Percentiles rank a stretch among this genome's conserved stretches.
phyloP scores from a whole-genome alignment of 2,113 vertebrate genomes.

The Platysteira castanea region DNA sequence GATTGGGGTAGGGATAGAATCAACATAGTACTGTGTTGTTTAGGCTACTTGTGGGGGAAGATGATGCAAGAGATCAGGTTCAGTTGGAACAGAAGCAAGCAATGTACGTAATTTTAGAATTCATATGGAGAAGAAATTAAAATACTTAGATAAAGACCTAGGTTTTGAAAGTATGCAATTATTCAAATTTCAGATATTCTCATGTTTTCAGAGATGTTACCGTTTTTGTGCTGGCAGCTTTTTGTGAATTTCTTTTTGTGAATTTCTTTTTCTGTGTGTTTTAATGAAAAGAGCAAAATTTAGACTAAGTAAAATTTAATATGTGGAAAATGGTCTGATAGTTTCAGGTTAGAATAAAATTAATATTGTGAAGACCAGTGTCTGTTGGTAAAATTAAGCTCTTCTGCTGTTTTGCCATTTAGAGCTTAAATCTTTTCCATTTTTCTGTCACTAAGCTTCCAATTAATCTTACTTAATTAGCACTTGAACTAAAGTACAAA shows the following conservation, averaged over 20 bases:
- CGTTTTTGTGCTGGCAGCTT: not conserved
- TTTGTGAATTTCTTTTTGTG: not conserved
- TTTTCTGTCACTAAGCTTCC: slow-evolving; percentile 1
- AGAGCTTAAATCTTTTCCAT: not conserved
- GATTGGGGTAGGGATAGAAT: not conserved
- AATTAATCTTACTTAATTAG: slow-evolving; percentile 39
- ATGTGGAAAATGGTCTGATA: not conserved
- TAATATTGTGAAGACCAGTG: not conserved
- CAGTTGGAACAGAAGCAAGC: not conserved
- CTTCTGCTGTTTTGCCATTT: not conserved
- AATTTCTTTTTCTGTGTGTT: not conserved
- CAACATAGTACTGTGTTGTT: not conserved
- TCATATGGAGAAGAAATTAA: not conserved
- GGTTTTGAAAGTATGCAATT: not conserved
- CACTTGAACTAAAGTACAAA: not conserved
- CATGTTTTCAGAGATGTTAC: not conserved
- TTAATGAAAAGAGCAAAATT: not conserved
- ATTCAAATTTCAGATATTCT: not conserved
- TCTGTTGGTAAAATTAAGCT: not conserved
- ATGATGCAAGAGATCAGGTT: not conserved
- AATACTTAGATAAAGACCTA: not conserved
- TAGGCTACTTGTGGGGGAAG: not conserved
- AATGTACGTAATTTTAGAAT: not conserved
- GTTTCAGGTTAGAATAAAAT: not conserved
- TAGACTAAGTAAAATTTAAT: not conserved